Evolutionary conservation across 1,140 invertebrate species (phyloP), one percentile per base, ranked within the genome.

Genomic region (Drosophila rufa): DNA sequence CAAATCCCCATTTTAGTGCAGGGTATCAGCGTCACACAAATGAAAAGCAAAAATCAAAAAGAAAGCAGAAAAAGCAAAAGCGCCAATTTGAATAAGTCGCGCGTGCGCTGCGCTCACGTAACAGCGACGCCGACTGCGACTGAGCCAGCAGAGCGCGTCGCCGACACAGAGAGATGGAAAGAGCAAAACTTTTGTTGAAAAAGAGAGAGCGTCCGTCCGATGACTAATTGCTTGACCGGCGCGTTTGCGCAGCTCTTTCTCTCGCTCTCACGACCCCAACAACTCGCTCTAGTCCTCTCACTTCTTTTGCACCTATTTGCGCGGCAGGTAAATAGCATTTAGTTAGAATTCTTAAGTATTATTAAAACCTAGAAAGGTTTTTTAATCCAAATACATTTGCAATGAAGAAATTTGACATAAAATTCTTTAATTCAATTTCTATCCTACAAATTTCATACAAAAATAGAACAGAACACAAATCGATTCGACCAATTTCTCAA

Each of bases 41-140:
- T 36, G 12, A 60, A 77, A 76, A 64, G 57, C 67, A 80, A 87
- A 67, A 46, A 61, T 60, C 64, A 82, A 89, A 83, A 87, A 87
- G 80, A 89, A 89, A 89, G 80, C 80, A 84, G 55, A 67, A 76
- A 67, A 48, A 48, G 51, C 48, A 62, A 70, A 42, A 66, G 55
- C 62, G 59, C 55, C 57, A 66, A 83, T 87, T 89, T 87, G 69
- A 89, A 89, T 89, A 89, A 66, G 66, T 68, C 73, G 62, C 80
- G 80, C 84, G 74, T 81, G 80, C 81, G 57, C 50, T n/a, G 40
- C 57, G 84, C 66, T 87, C 84, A 87, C 84, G 80, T 90, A 90
- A 87, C 85, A 65, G 68, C 64, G 60, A 51, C 47, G 62, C 22
- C 22, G 46, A 59, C 64, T 50, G 36, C 38, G 65, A 46, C 70